Conservation (phyloP, 2,797 vertebrate genomes). For the Gallinago stenura region DNA sequence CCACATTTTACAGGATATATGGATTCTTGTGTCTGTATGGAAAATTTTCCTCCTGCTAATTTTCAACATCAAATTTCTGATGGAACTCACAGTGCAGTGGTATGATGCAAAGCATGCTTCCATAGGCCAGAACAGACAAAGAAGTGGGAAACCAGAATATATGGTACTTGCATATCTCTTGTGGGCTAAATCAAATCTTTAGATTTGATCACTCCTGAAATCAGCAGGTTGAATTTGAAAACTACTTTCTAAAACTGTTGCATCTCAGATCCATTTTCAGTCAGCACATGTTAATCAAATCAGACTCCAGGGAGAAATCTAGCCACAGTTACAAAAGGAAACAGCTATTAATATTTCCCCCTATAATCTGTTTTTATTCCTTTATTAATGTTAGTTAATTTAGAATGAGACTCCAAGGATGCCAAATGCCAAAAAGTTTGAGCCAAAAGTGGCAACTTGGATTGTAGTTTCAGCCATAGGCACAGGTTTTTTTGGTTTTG, state of each 20-base stretch:
- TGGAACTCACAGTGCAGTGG: no score
- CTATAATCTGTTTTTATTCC: not conserved
- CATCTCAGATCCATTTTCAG: not conserved
- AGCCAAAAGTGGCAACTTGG: not conserved
- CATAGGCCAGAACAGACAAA: not conserved
- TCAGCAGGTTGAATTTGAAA: not conserved
- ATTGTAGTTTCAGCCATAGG: not conserved
- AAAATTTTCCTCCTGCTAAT: not conserved
- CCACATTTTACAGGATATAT: not conserved
- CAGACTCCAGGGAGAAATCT: not conserved
- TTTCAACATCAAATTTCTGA: not conserved
- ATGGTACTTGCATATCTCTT: not conserved
- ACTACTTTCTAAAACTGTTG: not conserved
- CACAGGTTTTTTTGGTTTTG: not conserved
- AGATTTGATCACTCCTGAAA: not conserved
- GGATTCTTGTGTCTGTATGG: not conserved
- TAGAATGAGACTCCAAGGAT: not conserved
- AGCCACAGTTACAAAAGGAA: not conserved
- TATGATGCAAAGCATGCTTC: fast-evolving
- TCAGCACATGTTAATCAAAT: not conserved
- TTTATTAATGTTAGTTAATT: slow-evolving; percentile 33
- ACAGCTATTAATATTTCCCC: not conserved
- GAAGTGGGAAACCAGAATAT: not conserved
- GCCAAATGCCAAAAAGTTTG: not conserved
- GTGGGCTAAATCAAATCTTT: not conserved